Percentiles rank a stretch among this genome's conserved stretches.
Evolutionary conservation across 92 coral and sea anemone species (phyloP).

Genomic region (Micromussa lordhowensis): DNA sequence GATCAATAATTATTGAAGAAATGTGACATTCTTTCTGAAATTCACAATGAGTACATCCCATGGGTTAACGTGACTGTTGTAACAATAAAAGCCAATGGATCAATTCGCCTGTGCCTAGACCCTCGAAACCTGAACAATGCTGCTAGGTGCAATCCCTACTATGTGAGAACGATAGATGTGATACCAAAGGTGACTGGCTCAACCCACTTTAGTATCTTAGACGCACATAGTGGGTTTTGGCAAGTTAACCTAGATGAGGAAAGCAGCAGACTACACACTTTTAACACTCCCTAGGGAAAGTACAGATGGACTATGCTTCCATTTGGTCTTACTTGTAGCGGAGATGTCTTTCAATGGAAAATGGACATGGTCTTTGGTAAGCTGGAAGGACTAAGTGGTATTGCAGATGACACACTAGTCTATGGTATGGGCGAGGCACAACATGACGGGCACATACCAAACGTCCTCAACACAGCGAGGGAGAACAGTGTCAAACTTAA

Average conservation of each 20-base stretch:
- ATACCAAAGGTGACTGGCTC: conserved; percentile 62
- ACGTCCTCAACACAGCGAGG: conserved; percentile 54
- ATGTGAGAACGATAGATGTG: conserved; percentile 53
- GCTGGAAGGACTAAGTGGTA: conserved; percentile 58
- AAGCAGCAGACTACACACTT: conserved; percentile 66
- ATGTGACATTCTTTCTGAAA: conserved; percentile 47
- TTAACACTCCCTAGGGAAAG: conserved; percentile 76
- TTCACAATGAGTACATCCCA: conserved; percentile 66
- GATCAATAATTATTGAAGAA: conserved; percentile 46
- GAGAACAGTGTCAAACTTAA: conserved; percentile 44
- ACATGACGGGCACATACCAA: conserved; percentile 69
- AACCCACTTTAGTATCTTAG: conserved; percentile 67
- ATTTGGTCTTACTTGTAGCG: conserved; percentile 54
- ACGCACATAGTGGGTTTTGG: conserved; percentile 73
- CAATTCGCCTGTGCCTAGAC: conserved; percentile 71
- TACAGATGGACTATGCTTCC: conserved; percentile 63
- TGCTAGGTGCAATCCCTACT: conserved; percentile 38
- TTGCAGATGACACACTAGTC: conserved; percentile 73
- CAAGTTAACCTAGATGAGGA: conserved; percentile 57
- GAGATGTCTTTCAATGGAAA: conserved; percentile 63
- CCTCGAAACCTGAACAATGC: conserved; percentile 71
- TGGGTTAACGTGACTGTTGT: background rate
- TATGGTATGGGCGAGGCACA: conserved; percentile 39
- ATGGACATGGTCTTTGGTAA: conserved; percentile 64
- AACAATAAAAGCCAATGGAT: conserved; percentile 24